Percentiles rank a stretch among this genome's conserved stretches.
These are phyloP conservation scores for Pipistrellus nathusii DNA, from an alignment of 2,797 vertebrate genomes.

Conservation along the genomic window DNA sequence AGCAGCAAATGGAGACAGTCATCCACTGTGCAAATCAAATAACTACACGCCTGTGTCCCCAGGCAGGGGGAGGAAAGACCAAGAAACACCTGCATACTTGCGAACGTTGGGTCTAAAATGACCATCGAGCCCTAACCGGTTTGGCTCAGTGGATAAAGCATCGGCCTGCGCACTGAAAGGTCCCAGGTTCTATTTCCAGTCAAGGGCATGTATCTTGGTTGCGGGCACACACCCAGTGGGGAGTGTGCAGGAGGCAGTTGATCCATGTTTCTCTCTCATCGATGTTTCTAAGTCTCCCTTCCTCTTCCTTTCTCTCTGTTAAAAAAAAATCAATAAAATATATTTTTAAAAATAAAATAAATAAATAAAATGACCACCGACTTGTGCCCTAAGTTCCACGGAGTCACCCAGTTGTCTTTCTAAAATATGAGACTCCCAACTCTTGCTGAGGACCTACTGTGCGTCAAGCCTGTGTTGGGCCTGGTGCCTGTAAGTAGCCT, in stretches of 20 bases:
- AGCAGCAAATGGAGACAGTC: neutral
- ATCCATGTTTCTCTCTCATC: no score
- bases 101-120: neutral
- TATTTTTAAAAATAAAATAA: no score
- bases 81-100: neutral
- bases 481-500: accelerated
- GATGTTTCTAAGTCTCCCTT: no score
- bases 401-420: neutral
- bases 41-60: neutral
- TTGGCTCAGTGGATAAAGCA: no score
- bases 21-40: neutral
- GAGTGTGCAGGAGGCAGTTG: no score
- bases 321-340: no score
- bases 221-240: no score
- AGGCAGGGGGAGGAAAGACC: accelerated
- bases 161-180: no score
- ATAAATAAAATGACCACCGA: neutral
- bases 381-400: accelerated
- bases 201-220: no score
- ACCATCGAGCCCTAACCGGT: no score
- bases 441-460: neutral
- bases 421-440: neutral
- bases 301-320: no score
- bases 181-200: no score
- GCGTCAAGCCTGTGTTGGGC: accelerated